Conservation (phyloP, 1,140 invertebrate species). For the Bombus sibiricus region DNA sequence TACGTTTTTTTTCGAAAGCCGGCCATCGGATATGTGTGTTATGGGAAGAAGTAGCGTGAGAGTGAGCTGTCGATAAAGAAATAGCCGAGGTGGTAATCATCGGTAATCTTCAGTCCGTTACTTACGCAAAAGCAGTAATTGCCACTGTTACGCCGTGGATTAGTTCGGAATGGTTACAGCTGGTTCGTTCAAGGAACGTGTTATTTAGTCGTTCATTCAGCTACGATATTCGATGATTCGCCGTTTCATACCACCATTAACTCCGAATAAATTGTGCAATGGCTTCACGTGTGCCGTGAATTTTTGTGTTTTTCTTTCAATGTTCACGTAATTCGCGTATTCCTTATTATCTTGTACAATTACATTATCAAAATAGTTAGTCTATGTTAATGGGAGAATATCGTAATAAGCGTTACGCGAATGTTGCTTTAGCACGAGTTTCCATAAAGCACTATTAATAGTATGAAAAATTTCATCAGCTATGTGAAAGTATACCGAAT, state of each 20-base stretch:
- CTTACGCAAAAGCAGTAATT: conserved; percentile 53
- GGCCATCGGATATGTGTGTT: conserved; percentile 7
- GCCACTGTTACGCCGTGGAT: conserved; percentile 51
- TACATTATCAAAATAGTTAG: neutral
- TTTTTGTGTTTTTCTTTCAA: neutral
- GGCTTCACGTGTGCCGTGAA: no score
- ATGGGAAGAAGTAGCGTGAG: conserved; percentile 42
- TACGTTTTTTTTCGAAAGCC: neutral
- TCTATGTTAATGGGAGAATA: neutral
- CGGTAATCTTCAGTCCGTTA: conserved; percentile 52
- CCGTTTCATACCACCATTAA: conserved; percentile 1
- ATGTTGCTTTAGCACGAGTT: neutral
- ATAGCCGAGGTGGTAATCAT: conserved; percentile 48
- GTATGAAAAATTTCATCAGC: neutral
- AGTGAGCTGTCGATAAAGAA: conserved; percentile 49
- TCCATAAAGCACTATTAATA: no score
- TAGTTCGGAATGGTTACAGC: conserved; percentile 46
- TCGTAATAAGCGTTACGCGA: neutral
- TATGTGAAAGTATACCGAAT: neutral
- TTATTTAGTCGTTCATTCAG: conserved; percentile 48
- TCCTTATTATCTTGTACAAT: neutral
- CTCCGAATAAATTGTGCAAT: conserved; percentile 13
- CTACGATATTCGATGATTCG: conserved; percentile 21
- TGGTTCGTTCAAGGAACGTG: conserved; percentile 20
- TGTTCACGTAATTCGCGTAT: neutral